Base-by-base conservation (phyloP, 2,113 vertebrate species). In the Scomber scombrus region DNA sequence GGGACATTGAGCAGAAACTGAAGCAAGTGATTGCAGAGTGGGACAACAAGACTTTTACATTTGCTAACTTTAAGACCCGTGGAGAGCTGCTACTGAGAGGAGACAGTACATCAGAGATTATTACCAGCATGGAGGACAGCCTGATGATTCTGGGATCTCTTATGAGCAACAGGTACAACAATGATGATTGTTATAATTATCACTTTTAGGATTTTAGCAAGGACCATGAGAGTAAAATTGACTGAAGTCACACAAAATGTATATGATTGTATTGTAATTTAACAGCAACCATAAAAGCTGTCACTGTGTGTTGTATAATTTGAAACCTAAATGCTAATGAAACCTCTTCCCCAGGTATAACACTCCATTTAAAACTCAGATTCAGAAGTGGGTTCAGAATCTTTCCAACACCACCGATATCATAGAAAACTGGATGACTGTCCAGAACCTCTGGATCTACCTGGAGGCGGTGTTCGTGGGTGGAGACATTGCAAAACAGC, bases 361-460 rank as follows among this genome's bases (percentile, higher is more conserved):
- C 75, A 93, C 94, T 5, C 98, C 97, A 2, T 99, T 98, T 92
- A 99, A 97, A 94, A 80, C 84, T n/a, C 97, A 98, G 88, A 99
- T 99, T 89, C 98, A 99, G 86, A 98, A 97, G 69, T 99, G 98
- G 98, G 96, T 99, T 46, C 97, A 98, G 50, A 95, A 95, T 85
- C 96, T 99, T 61, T 98, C 98, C 81, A 98, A 94, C 90, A 97
- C 97, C 16, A 96, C 95, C 2, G 96, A 97, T 85, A 96, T 99
- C 46, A 97, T 98, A 21, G 97, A 99, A 90, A 97, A 95, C 93
- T 99, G 98, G 98, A 96, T 99, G 96, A 98, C 93, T 0, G 97
- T 99, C 15, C 98, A 99, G 87, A 99, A 99, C 83, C 87, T 99
- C 45, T 99, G 98, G 98, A 96, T 99, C 92, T 99, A 99, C 85